phyloP scores from a whole-genome alignment of 2,113 vertebrate species.

The Prinia subflava region DNA sequence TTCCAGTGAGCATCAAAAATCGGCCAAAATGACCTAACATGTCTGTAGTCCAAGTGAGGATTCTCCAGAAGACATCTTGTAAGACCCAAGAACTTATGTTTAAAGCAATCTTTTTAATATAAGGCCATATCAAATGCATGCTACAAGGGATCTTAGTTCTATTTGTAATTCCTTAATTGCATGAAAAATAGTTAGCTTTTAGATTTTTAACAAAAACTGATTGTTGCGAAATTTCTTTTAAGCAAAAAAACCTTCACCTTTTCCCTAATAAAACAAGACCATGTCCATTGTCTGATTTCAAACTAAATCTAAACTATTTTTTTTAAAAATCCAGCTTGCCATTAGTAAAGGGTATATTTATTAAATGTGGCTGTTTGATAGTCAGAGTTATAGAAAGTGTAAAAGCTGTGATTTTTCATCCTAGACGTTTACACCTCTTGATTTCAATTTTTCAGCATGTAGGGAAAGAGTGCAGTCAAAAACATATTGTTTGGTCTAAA shows the following conservation, averaged over 20 bases:
- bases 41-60: not conserved
- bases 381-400: conserved; percentile 19
- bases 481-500: not conserved
- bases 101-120: not conserved
- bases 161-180: not conserved
- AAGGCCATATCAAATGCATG: not conserved
- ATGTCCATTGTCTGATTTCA: not conserved
- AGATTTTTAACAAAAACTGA: not conserved
- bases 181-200: not conserved
- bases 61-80: not conserved
- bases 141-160: not conserved
- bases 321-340: not conserved
- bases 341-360: conserved; percentile 14
- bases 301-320: not conserved
- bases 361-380: not conserved
- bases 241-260: not conserved
- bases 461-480: not conserved
- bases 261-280: not conserved
- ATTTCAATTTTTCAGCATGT: not conserved
- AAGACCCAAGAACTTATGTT: not conserved
- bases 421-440: not conserved
- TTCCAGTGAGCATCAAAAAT: not conserved
- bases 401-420: conserved; percentile 30
- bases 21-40: not conserved
- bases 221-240: not conserved